Conservation (phyloP, 2,888 invertebrate species). For the Anagyrus pseudococci region DNA sequence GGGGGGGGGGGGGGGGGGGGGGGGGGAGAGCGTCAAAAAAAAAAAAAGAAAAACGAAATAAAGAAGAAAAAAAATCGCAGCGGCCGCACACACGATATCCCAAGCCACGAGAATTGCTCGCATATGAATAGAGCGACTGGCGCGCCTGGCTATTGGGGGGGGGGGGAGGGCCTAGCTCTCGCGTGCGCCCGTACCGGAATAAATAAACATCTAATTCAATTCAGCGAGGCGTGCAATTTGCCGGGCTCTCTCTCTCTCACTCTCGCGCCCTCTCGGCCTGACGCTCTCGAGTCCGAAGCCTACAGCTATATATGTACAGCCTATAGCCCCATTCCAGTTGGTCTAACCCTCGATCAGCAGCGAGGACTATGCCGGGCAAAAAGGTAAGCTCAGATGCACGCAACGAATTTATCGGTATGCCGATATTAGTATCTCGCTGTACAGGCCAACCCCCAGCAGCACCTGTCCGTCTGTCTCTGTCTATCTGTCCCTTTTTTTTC, state of each 20-base stretch:
- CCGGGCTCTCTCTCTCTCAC: too few relatives aligned
- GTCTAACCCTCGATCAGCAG: too few relatives aligned
- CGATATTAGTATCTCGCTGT: slow-evolving; percentile 17
- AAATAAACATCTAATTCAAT: too few relatives aligned
- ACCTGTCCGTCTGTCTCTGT: not conserved
- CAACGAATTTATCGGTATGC: slow-evolving; percentile 18
- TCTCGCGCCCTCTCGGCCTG: not conserved
- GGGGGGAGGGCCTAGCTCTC: not conserved
- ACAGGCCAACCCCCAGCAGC: not conserved
- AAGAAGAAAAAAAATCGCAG: too few relatives aligned
- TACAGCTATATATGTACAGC: too few relatives aligned
- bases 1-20: too few relatives aligned
- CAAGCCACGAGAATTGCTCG: too few relatives aligned
- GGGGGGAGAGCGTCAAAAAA: not conserved
- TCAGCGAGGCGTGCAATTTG: not conserved
- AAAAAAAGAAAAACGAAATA: not conserved
- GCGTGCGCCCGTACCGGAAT: not conserved
- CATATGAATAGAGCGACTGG: not conserved
- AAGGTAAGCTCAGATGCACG: not conserved
- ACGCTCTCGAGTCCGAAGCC: not conserved
- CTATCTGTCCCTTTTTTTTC: not conserved
- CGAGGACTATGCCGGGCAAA: not conserved
- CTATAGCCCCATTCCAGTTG: too few relatives aligned
- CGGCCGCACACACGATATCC: too few relatives aligned
- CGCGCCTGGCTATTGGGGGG: not conserved